These are phyloP conservation scores for Tragelaphus buxtoni DNA, from an alignment of 2,113 vertebrate species.

Conservation along the genomic window DNA sequence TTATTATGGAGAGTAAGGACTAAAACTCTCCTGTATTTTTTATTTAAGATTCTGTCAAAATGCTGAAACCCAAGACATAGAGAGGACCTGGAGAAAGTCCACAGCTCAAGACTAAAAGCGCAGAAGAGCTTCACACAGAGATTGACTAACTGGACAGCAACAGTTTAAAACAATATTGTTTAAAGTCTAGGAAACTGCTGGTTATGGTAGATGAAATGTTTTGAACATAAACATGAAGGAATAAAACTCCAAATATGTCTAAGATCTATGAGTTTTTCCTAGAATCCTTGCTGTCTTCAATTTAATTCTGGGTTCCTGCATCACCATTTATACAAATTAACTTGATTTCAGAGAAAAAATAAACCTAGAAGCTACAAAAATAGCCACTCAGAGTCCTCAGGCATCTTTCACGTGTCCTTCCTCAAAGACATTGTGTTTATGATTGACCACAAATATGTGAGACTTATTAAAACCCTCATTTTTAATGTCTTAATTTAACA, in stretches of 20 bases:
- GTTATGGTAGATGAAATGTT: neutral
- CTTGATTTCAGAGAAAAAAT: neutral
- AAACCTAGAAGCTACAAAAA: neutral
- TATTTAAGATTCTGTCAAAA: neutral
- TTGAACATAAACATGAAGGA: conserved; percentile 11
- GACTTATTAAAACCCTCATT: neutral
- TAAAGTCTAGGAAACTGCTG: neutral
- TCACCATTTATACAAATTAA: neutral
- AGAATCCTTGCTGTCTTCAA: neutral
- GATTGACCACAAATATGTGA: neutral
- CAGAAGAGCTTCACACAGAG: neutral
- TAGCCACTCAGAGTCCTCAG: neutral
- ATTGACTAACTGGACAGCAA: neutral
- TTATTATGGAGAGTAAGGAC: neutral
- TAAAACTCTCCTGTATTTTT: neutral
- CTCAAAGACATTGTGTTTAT: neutral
- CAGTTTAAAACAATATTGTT: neutral
- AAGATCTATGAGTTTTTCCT: neutral
- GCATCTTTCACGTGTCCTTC: neutral
- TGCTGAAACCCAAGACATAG: neutral
- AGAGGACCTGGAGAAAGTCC: neutral
- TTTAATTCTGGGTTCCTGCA: neutral
- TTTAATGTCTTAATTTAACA: neutral
- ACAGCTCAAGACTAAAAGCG: neutral
- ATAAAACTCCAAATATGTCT: neutral